Evolutionary conservation across 2,888 invertebrate genomes (phyloP).

Genomic region (Zygogramma bicolorata): DNA sequence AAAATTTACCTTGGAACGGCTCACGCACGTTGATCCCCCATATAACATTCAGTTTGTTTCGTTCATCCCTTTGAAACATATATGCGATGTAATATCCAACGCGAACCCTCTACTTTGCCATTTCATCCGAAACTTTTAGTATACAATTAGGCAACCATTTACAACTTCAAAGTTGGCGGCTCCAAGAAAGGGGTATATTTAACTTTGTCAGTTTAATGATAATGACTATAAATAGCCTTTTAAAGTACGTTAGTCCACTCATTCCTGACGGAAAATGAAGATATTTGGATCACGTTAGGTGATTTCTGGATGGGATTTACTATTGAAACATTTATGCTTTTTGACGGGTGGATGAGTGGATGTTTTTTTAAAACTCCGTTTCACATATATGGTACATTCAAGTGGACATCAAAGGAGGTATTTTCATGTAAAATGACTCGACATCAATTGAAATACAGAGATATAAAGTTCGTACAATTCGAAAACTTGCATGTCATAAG

Average conservation of each 20-base stretch:
- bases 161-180: neutral
- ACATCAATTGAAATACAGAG: no score
- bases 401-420: no score
- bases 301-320: no score
- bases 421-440: no score
- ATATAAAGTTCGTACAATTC: no score
- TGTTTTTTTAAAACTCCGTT: no score
- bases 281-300: neutral
- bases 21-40: no score
- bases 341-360: no score
- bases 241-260: neutral
- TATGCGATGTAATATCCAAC: neutral
- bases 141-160: neutral
- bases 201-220: neutral
- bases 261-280: neutral
- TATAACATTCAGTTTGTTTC: neutral
- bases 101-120: neutral
- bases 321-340: no score
- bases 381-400: no score
- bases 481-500: no score
- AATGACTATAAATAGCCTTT: neutral
- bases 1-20: neutral
- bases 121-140: neutral
- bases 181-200: neutral
- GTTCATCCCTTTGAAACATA: neutral